Base-by-base conservation (phyloP, 1,140 invertebrate species). In the Augochlora pura region DNA sequence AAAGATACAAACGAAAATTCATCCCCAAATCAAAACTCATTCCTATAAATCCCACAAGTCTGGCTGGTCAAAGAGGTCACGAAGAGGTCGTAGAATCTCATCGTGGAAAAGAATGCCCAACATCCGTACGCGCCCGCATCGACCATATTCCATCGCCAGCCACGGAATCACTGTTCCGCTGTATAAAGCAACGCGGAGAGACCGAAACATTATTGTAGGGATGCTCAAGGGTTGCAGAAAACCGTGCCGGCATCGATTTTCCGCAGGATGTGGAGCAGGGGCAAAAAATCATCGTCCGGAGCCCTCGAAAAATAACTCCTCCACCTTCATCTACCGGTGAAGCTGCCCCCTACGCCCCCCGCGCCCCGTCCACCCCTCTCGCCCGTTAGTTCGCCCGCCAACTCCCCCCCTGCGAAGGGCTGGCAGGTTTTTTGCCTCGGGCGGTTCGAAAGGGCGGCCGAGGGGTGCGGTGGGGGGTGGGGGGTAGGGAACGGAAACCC, bases 371-470 rank as follows among this genome's bases (percentile, higher is more conserved):
- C 63, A 77, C 49, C 68, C 73, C 46, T 70, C 73, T 59, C 80
- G 52, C 70, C 60, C 68, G n/a, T n/a, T n/a, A n/a, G n/a, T n/a
- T n/a, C n/a, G n/a, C n/a, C 78, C 75, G 81, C 60, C 6, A 0
- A 9, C 39, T 42, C 39, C 82, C 66, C 66, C 82, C 70, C 75
- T 63, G 78, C 73, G 74, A 68, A 79, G 86, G 85, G 84, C 86
- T 90, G 86, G 86, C 88, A 90, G 90, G 88, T 91, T 91, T 91
- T 91, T 91, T 91, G 88, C 88, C 83, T 85, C 78, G 78, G 86
- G 88, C 89, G 84, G 88, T 88, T 83, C 87, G 79, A 87, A 87
- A 88, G 85, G 83, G 74, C 68, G 69, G 70, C 38, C 25, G 63
- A 70, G 57, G 12, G 27, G 27, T 49, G 42, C 1, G 39, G 10